Evolutionary conservation across 2,888 invertebrate genomes (phyloP), one percentile per base, ranked within the genome.

Genomic region (Xanthia togata): DNA sequence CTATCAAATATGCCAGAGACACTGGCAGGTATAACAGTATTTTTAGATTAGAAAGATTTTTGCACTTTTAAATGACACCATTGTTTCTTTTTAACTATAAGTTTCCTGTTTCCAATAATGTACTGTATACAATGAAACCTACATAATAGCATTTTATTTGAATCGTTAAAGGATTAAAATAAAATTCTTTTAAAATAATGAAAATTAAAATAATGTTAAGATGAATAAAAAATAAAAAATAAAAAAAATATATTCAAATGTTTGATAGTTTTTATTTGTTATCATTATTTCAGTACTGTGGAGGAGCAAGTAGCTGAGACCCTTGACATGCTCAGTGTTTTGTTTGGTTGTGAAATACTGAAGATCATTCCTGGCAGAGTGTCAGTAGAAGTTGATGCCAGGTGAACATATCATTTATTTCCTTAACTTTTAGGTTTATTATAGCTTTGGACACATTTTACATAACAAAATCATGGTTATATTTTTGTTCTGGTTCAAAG

Each of bases 281-380:
- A 8, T 60, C 23, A 35, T 69, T 53, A 38, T 89, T 96, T 55
- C 91, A 98, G 98, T 81, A 97, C 97, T 71, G 89, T 97, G 41
- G 97, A 97, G 67, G 98, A 98, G 89, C 98, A 98, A 95, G 92
- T 99, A 14, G 97, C 98, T 65, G 97, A 98, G 89, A 98, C 99
- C 31, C 97, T 99, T 96, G 99, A 99, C 92, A 98, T 98, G 96
- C 97, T 99, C 41, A 99, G 98, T 95, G 99, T 99, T 1, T 96
- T 99, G 53, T 99, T 99, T 96, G 99, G 99, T 59, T 97, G 98
- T 92, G 99, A 99, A 97, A 99, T 99, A 90, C 97, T 99, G 69
- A 99, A 99, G 96, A 98, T 99, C 87, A 98, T 99, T 83, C 99
- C 99, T 23, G 99, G 99, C 14, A 97, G 99, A 86, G 99, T 99